Evolutionary conservation across 2,797 vertebrate species (phyloP).

Genomic region (Sebastes minor): DNA sequence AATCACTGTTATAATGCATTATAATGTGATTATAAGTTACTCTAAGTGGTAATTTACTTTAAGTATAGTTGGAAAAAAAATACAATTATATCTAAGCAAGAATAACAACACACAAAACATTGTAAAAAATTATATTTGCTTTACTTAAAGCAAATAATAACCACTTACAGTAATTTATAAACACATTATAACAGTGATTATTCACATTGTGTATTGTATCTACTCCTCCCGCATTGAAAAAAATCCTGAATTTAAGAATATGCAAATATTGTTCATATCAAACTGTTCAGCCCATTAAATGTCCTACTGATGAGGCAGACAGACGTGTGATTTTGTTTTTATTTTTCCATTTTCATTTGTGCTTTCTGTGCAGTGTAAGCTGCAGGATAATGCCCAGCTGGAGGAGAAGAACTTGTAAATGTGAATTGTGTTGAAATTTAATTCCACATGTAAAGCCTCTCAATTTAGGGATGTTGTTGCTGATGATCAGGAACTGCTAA

Average conservation of each 20-base stretch:
- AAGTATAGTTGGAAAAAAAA: no score
- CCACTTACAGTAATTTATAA: no score
- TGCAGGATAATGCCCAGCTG: neutral
- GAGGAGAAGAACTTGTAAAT: neutral
- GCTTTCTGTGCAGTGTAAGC: neutral
- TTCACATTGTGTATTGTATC: no score
- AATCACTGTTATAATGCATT: no score
- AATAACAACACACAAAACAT: no score
- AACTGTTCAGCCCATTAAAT: neutral
- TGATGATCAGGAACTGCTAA: slow-evolving; percentile 58
- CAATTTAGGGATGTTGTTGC: slow-evolving; percentile 20
- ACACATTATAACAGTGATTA: no score
- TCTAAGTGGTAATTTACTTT: no score
- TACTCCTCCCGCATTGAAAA: neutral
- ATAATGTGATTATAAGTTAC: no score
- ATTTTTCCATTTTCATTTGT: neutral
- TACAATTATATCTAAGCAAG: no score
- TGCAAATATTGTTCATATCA: neutral
- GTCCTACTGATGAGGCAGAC: neutral
- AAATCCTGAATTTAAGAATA: neutral
- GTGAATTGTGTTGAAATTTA: neutral
- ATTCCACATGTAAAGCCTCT: neutral
- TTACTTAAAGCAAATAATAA: no score
- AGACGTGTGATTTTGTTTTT: neutral
- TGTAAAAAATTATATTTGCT: no score